A percentile compares a stretch with the other conserved stretches of the same genome.
These are phyloP conservation scores for Euglossa dilemma DNA, from an alignment of 1,140 invertebrate genomes.

Conservation along the genomic window DNA sequence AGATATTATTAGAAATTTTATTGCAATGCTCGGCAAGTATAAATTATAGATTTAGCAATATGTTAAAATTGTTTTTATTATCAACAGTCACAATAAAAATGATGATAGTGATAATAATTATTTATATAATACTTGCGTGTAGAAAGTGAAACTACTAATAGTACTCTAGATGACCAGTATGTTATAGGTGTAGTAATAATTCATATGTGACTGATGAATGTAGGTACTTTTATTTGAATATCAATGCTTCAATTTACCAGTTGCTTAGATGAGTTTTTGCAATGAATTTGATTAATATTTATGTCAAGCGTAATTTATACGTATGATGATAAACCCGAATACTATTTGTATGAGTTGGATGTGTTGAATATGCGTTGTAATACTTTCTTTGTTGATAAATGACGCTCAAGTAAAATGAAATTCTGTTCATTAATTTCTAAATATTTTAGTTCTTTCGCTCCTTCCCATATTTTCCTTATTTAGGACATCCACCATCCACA, in stretches of 20 bases:
- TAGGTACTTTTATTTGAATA: not conserved
- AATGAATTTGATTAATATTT: not conserved
- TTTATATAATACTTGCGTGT: not conserved
- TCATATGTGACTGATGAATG: not conserved
- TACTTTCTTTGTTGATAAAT: not conserved
- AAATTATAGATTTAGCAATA: too few relatives aligned
- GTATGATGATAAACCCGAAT: not conserved
- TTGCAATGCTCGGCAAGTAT: too few relatives aligned
- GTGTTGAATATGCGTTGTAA: not conserved
- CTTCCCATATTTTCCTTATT: not conserved
- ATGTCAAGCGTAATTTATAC: not conserved
- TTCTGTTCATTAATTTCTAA: not conserved
- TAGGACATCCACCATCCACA: too few relatives aligned
- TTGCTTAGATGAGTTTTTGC: not conserved
- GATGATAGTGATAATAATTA: too few relatives aligned
- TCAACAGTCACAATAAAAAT: not conserved
- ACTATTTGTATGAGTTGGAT: not conserved
- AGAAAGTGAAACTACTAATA: not conserved
- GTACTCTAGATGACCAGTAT: not conserved
- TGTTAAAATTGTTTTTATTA: not conserved
- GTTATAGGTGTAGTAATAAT: not conserved
- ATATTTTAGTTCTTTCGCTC: not conserved
- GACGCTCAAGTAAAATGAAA: not conserved
- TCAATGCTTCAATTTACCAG: not conserved
- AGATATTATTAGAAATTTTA: too few relatives aligned